A percentile compares a stretch with the other conserved stretches of the same genome.
Conservation (phyloP, 1,140 invertebrate species). For the Drosophila burlai region DNA sequence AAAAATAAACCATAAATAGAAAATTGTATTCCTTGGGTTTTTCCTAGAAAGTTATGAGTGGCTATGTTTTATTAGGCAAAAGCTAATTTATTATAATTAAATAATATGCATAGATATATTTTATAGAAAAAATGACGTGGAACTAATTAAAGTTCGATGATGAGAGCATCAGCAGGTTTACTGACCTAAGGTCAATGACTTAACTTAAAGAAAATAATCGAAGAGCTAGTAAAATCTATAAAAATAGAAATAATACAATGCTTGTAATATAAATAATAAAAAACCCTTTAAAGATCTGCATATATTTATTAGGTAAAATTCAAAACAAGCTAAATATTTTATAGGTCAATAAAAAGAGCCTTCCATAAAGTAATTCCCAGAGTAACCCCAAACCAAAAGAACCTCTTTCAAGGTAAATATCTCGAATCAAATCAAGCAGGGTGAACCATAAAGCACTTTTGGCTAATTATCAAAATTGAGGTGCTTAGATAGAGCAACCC, state of each 20-base stretch:
- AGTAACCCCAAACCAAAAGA: neutral
- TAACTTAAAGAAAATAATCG: constrained; percentile 1
- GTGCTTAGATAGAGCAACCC: constrained; percentile 25
- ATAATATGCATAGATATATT: constrained; percentile 7
- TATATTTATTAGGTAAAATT: neutral
- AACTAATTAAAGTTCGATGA: constrained; percentile 20
- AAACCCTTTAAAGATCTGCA: neutral
- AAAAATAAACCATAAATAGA: constrained; percentile 51
- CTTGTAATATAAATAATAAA: neutral
- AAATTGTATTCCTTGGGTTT: constrained; percentile 39
- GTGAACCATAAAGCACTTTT: constrained; percentile 34
- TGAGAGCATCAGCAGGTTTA: constrained; percentile 24
- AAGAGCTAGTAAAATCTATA: neutral
- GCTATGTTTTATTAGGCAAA: constrained; percentile 3
- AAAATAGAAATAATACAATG: neutral
- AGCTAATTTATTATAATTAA: constrained; percentile 25
- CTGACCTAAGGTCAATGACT: constrained; percentile 44
- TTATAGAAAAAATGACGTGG: neutral
- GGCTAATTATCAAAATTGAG: constrained; percentile 33
- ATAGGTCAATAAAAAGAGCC: neutral
- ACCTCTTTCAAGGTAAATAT: constrained; percentile 10
- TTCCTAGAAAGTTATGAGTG: constrained; percentile 49
- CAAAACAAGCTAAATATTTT: neutral
- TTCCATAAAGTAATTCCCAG: neutral
- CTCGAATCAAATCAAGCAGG: constrained; percentile 10